These are phyloP conservation scores for Sycophaga agraensis DNA, from an alignment of 1,140 invertebrate genomes.

Conservation along the genomic window DNA sequence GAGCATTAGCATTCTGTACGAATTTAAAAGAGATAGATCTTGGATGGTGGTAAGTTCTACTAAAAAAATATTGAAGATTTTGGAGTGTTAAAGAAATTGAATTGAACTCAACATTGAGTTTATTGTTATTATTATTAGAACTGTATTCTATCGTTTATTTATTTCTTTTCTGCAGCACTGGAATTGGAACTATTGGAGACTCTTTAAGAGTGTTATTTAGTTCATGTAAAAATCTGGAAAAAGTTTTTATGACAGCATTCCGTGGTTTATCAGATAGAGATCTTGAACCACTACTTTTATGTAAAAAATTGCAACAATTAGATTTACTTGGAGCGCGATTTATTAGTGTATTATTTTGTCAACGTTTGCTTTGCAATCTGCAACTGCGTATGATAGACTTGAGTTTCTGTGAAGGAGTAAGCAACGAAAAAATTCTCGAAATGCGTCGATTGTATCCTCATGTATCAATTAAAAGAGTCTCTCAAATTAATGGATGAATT, in stretches of 20 bases:
- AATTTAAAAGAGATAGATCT: slow-evolving; percentile 81
- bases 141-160: not conserved
- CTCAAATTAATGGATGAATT: slow-evolving; percentile 38
- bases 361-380: slow-evolving; percentile 57
- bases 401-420: slow-evolving; percentile 82
- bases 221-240: slow-evolving; percentile 68
- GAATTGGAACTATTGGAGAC: slow-evolving; percentile 56
- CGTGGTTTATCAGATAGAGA: slow-evolving; percentile 77
- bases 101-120: too few relatives aligned
- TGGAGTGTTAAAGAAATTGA: too few relatives aligned
- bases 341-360: slow-evolving; percentile 71
- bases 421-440: slow-evolving; percentile 65
- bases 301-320: slow-evolving; percentile 71
- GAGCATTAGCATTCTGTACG: slow-evolving; percentile 67
- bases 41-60: slow-evolving; percentile 79
- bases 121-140: too few relatives aligned
- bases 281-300: slow-evolving; percentile 68
- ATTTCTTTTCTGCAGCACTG: slow-evolving; percentile 46
- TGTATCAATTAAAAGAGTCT: slow-evolving; percentile 65
- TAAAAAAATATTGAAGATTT: too few relatives aligned
- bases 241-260: slow-evolving; percentile 75
- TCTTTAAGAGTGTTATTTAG: slow-evolving; percentile 57
- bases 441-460: slow-evolving; percentile 65
- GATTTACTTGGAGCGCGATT: slow-evolving; percentile 80
- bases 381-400: slow-evolving; percentile 78